Conservation (phyloP, 2,888 invertebrate species). For the Ophion ventricosus region DNA sequence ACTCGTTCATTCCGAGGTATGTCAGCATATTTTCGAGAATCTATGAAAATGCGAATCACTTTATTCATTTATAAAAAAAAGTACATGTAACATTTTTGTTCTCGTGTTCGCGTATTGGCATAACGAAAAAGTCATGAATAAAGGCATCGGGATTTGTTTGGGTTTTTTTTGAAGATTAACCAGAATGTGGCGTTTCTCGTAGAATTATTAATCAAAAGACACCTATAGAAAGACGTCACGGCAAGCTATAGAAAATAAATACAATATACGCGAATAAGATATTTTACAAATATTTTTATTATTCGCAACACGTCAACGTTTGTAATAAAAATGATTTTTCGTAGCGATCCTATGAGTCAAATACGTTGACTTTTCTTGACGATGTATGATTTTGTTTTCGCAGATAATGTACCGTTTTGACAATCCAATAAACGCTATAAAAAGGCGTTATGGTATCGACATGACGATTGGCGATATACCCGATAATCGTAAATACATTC, state of each 20-base stretch:
- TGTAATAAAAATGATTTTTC: background rate
- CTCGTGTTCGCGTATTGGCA: no score
- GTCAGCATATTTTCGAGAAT: no score
- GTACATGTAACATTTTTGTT: no score
- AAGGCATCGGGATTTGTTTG: no score
- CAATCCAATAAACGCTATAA: background rate
- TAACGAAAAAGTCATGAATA: no score
- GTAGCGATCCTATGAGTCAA: background rate
- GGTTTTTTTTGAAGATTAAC: background rate
- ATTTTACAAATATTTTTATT: background rate
- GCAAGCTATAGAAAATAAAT: background rate
- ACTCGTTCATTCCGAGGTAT: no score
- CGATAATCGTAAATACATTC: conserved; percentile 1
- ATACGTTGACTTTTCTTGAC: background rate
- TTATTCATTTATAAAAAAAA: no score
- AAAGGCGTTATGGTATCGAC: conserved; percentile 44
- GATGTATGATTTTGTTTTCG: background rate
- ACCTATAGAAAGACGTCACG: no score
- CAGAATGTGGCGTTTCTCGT: background rate
- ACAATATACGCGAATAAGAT: background rate
- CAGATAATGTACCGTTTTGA: background rate
- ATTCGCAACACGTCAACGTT: background rate
- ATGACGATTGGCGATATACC: conserved; percentile 53
- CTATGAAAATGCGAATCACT: no score
- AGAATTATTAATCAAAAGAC: background rate